Evolutionary conservation across 2,888 invertebrate species (phyloP), one percentile per base, ranked within the genome.

Genomic region (Leucophenga montana): DNA sequence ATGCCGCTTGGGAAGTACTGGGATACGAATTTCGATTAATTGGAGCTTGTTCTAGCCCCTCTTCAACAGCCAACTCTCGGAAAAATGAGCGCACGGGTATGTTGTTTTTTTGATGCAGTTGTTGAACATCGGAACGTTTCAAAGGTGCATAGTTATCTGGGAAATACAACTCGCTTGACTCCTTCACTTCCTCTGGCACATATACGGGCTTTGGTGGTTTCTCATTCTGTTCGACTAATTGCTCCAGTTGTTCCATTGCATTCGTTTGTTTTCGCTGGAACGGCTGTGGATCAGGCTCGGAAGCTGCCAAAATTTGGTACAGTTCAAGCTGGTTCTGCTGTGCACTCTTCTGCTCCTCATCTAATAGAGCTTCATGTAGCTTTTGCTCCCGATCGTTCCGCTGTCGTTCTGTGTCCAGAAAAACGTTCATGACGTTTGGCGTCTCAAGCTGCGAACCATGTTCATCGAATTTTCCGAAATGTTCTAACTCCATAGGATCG

Each of bases 281-380:
- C 0, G 86, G 86, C 69, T 86, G 83, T 0, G 86, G 86, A 79
- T 86, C 86, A n/a, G 86, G 86, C 69, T 86, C 86, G 0, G 86
- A 86, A n/a, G 73, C 86, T 31, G 86, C 85, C 69, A 88, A 75
- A 71, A 89, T 87, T 67, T 88, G 86, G 71, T 85, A 84, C 48
- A 88, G 79, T 72, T 88, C 87, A 66, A 86, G 73, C 1, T 84
- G 85, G 71, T 87, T 86, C 39, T 80, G 80, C 65, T 85, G 77
- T 27, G 84, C 85, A 33, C 79, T 81, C 13, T 83, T 80, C 8
- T 80, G 80, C 18, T 80, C 85, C 39, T 76, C 78, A 14, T 82
- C 77, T 66, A 84, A 74, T 46, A 85, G 82, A 3, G 77, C 77
- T 57, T 81, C 71, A 0, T 77, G 71, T 44, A 75, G 31, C 48